phyloP scores from a whole-genome alignment of 2,797 vertebrate species.

The Cirrhinus molitorella region DNA sequence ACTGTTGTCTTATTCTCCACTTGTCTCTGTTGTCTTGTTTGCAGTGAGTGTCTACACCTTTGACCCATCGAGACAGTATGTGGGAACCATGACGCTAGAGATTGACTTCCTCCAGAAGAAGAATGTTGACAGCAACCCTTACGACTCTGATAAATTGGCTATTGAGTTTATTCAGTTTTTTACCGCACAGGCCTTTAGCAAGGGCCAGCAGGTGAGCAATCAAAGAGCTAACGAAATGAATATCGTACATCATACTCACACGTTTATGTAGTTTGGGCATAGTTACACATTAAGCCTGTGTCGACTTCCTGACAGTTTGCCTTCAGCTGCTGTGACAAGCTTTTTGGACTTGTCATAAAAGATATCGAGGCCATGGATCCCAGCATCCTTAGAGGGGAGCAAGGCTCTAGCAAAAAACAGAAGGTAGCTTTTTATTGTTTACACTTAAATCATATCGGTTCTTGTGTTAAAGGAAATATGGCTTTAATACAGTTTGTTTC shows the following conservation, averaged over 20 bases:
- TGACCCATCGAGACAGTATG: constrained; percentile 89
- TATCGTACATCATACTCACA: not conserved
- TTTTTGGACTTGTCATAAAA: constrained; percentile 89
- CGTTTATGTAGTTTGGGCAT: not conserved
- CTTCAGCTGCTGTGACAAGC: constrained; percentile 90
- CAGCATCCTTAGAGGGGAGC: constrained; percentile 88
- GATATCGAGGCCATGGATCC: constrained; percentile 95
- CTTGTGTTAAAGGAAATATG: not conserved
- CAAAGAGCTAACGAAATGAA: not conserved
- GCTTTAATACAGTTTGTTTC: not conserved
- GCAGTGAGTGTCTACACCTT: constrained; percentile 88
- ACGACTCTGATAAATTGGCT: constrained; percentile 94
- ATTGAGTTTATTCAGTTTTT: constrained; percentile 91
- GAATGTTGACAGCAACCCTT: constrained; percentile 89
- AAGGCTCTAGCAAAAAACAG: constrained; percentile 80
- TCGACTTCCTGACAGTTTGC: constrained; percentile 79
- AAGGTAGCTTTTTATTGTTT: constrained; percentile 80
- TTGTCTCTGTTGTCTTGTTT: constrained; percentile 6
- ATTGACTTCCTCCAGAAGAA: constrained; percentile 98
- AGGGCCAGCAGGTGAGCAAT: constrained; percentile 87
- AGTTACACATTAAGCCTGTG: not conserved
- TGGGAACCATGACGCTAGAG: constrained; percentile 90
- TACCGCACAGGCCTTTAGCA: constrained; percentile 89
- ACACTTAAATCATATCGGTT: not conserved
- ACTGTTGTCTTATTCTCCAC: not conserved